Evolutionary conservation across 2,888 invertebrate genomes (phyloP), one percentile per base, ranked within the genome.

Genomic region (Andrena minutula): DNA sequence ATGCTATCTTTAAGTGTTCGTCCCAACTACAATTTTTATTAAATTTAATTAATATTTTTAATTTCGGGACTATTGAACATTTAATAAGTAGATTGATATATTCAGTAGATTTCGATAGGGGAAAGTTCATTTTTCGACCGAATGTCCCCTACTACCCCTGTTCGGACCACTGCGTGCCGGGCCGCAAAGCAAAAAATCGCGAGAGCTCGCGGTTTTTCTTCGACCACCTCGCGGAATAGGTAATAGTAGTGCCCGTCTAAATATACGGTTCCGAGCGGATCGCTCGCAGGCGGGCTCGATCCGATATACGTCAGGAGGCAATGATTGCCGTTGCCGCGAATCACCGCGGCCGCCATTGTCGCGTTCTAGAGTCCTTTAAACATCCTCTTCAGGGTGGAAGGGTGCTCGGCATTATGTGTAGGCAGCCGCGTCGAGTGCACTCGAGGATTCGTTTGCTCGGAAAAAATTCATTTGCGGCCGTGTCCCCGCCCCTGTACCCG

Each of bases 401-500:
- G 88, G 90, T 88, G 89, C 91, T 90, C 83, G 85, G 90, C 89
- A 88, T 91, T 90, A 89, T 90, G 88, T 89, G 84, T 84, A 89
- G 89, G 89, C 88, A 88, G 88, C 89, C 84, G 79, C 85, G 86
- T 89, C 87, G 88, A 92, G 91, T 73, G 83, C 81, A 85, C 91
- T 91, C 85, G 87, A 91, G 86, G 86, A 90, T 90, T 92, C 91
- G 91, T 90, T 90, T 90, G 90, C 89, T 88, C 87, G 90, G 90
- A 91, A 90, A 91, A 90, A 92, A 92, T 91, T 91, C 90, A 92
- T 92, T 92, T 90, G 88, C 89, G 86, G 78, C 85, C 76, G 79
- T 65, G 69, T 74, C 74, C 78, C 68, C 71, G 77, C 58, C 68
- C 68, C 56, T 58, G 41, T n/a, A 35, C 65, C 68, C 49, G 41